Base-by-base conservation (phyloP, 1,140 invertebrate species). In the Panagrolaimus sp. region DNA sequence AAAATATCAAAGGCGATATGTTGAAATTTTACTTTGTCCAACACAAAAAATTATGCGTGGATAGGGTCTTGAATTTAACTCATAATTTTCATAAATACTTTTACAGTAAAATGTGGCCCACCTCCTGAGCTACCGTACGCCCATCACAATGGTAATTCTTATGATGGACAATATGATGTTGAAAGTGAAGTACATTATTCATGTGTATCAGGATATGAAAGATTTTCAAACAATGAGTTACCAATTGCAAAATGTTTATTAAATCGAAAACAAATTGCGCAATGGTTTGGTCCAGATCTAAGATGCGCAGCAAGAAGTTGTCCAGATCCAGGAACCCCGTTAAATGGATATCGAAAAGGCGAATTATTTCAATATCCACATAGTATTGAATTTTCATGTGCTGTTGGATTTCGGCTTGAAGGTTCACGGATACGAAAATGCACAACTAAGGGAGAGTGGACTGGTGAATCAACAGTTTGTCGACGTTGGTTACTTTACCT, bases 261-360 rank as follows among this genome's bases (percentile, higher is more conserved):
- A 69, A 91, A 92, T 75, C 90, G 69, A 20, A 74, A 93, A 77
- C 89, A 89, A 0, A 86, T 88, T 1, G 90, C 90, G 4, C 89
- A 90, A 69, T 92, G 91, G 91, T 93, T 91, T 78, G 93, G 93
- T 14, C 94, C 94, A 0, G 92, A 96, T 78, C 91, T 98, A 66
- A 51, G 48, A 65, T 11, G 73, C 74, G 20, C 79, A 92, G 91
- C 91, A 23, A 86, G 89, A 63, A 89, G 89, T 38, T 96, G 93
- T 81, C 91, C 90, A 0, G 86, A 90, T 68, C 93, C 94, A 0
- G 89, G 89, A 0, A 51, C 74, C 78, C 91, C 95, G 9, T 85
- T 90, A 0, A 92, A 96, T 78, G 94, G 93, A 27, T 90, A 90
- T 88, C 89, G 93, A 74, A 90, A 92, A 13, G 92, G 92, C 0